These are phyloP conservation scores for Enchytraeus crypticus DNA, from an alignment of 2,888 invertebrate genomes.

Conservation along the genomic window DNA sequence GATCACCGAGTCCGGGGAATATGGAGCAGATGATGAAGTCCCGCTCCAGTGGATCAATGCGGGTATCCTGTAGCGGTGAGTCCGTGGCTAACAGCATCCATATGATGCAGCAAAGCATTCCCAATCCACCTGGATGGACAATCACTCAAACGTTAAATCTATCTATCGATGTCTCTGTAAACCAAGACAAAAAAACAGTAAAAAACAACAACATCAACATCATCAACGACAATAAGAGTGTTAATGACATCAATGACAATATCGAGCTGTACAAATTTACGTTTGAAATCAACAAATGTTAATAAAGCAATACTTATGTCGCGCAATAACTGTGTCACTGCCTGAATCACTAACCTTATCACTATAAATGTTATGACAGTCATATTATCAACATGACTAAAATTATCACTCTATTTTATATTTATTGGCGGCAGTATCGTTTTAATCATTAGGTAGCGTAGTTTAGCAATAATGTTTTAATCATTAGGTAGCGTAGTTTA, in stretches of 20 bases:
- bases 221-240: neutral
- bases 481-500: too few relatives aligned
- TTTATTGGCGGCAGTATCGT: too few relatives aligned
- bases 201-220: neutral
- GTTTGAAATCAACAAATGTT: too few relatives aligned
- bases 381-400: too few relatives aligned
- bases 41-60: conserved; percentile 11
- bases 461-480: too few relatives aligned
- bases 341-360: too few relatives aligned
- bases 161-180: neutral
- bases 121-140: conserved; percentile 7
- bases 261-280: too few relatives aligned
- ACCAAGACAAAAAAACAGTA: neutral
- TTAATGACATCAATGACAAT: neutral
- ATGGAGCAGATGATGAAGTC: conserved; percentile 11
- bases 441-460: too few relatives aligned
- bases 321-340: too few relatives aligned
- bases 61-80: conserved; percentile 12
- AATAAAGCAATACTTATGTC: too few relatives aligned
- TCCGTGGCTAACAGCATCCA: conserved; percentile 16
- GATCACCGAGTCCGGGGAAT: neutral
- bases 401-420: too few relatives aligned
- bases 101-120: conserved; percentile 15
- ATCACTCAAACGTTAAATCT: neutral
- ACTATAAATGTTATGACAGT: too few relatives aligned